Conservation (phyloP, 2,888 invertebrate species). For the Aproaerema taeniolella region DNA sequence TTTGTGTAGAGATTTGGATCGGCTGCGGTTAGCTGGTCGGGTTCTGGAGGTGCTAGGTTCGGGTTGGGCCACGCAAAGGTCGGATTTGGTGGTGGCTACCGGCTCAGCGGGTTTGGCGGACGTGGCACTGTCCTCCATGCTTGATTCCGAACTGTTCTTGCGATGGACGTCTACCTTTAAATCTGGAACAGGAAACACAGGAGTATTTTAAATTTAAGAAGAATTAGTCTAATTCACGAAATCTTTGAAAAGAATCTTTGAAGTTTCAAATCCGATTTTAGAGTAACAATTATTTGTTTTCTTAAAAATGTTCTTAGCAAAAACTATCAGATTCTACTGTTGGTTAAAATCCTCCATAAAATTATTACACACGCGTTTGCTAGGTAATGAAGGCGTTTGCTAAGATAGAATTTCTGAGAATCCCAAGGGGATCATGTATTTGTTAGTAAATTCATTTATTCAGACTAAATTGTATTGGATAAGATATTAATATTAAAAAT, state of each 20-base stretch:
- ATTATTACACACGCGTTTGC: too few species aligned
- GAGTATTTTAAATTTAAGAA: neutral
- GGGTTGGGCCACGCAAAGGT: constrained; percentile 52
- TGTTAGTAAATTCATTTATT: too few species aligned
- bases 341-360: too few species aligned
- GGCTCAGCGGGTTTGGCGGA: constrained; percentile 59
- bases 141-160: constrained; percentile 93
- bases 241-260: too few species aligned
- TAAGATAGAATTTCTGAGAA: too few species aligned
- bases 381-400: too few species aligned
- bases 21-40: constrained; percentile 45
- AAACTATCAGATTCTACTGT: neutral
- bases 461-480: too few species aligned
- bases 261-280: too few species aligned
- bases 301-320: neutral
- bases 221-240: too few species aligned
- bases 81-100: constrained; percentile 53
- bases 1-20: constrained; percentile 51
- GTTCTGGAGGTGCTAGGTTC: constrained; percentile 49
- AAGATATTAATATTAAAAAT: too few species aligned
- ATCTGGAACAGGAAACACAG: constrained; percentile 80
- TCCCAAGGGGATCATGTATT: too few species aligned
- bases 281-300: too few species aligned
- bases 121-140: constrained; percentile 81
- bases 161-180: constrained; percentile 95